These are phyloP conservation scores for Saccopteryx leptura DNA, from an alignment of 2,113 vertebrate species.

Conservation along the genomic window DNA sequence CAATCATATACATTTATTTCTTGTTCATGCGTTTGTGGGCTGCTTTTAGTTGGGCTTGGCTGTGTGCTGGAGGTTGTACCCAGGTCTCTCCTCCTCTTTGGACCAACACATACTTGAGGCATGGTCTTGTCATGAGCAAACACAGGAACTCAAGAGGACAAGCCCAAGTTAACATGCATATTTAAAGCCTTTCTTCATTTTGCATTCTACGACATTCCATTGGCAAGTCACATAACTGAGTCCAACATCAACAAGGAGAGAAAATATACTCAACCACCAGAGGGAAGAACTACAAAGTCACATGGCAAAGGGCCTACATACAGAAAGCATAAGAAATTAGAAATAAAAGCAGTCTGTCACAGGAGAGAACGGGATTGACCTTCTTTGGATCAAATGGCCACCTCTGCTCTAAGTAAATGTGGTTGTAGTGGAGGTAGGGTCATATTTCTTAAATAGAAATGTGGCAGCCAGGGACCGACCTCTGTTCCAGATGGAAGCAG, in stretches of 20 bases:
- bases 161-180: neutral
- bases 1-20: neutral
- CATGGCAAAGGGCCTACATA: neutral
- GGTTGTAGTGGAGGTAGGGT: neutral
- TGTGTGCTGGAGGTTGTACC: neutral
- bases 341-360: neutral
- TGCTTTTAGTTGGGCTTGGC: neutral
- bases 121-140: neutral
- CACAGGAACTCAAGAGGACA: neutral
- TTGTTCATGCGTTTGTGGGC: neutral
- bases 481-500: neutral
- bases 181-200: neutral
- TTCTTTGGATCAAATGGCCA: neutral
- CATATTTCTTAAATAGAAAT: neutral
- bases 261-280: neutral
- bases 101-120: neutral
- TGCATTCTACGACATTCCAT: neutral
- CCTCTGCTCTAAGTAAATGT: neutral
- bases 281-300: neutral
- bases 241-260: neutral
- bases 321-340: neutral
- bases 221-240: neutral
- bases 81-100: neutral
- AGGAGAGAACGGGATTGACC: neutral
- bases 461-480: accelerated